Evolutionary conservation across 2,888 invertebrate genomes (phyloP), one percentile per base, ranked within the genome.

Genomic region (Philhelius pedissequus): DNA sequence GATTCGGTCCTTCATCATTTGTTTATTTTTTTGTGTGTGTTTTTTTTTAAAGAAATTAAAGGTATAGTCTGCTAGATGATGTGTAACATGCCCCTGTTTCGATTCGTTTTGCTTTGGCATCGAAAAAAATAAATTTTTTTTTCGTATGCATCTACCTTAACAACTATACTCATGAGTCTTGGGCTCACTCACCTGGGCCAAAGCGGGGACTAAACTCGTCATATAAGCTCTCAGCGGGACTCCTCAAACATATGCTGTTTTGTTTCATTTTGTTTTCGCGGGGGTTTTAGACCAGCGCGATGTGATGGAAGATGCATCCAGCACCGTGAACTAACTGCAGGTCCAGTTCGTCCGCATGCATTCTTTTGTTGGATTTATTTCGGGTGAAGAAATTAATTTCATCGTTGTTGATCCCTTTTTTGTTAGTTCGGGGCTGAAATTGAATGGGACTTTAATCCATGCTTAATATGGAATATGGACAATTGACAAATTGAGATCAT

Each of bases 401-500:
- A 68, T 66, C 80, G 71, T 80, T 58, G 75, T 54, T 80, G 84
- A 80, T 84, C 75, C 80, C 75, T 74, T 73, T 60, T 56, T 43
- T 69, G n/a, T 38, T 22, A 58, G 43, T 20, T 35, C 35, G 58
- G 4, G 58, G 4, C 35, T 20, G 64, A 66, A 20, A 20, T 54
- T 70, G 40, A 71, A 68, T 50, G 35, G 66, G 71, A 76, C 66
- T 71, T 76, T 80, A 84, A 84, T 84, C 84, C 84, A 54, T 60
- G 75, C 79, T 84, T 80, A 56, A 6, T 30, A 3, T n/a, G 27
- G 48, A 78, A 70, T 62, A 62, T 68, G 84, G 84, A 62, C 64
- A 80, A 86, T 89, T 90, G 91, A 90, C 90, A 90, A 91, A 90
- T 91, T 89, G 88, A 87, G 71, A 88, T 90, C 91, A 90, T 90